Conservation (phyloP, 1,140 invertebrate genomes). For the Reticulitermes speratus region DNA sequence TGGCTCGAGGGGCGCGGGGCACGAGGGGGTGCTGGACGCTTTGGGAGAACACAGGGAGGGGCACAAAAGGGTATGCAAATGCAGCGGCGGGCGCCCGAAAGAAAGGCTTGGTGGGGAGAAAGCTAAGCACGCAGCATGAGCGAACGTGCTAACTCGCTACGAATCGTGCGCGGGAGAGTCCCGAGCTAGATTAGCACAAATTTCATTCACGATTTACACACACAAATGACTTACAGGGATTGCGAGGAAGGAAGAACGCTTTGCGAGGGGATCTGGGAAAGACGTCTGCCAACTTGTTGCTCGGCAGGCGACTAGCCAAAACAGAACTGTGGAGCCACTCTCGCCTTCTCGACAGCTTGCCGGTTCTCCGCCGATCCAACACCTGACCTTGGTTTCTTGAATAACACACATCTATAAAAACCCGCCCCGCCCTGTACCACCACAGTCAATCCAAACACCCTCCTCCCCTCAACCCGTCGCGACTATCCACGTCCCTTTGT, state of each 20-base stretch:
- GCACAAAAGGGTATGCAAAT: constrained; percentile 4
- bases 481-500: not conserved
- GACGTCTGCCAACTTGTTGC: constrained; percentile 31
- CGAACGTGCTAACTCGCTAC: not conserved
- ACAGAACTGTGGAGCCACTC: not conserved
- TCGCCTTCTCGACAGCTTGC: not conserved
- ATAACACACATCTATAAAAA: constrained; percentile 25
- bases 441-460: constrained; percentile 5
- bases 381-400: constrained; percentile 20
- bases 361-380: not conserved
- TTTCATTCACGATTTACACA: constrained; percentile 36
- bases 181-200: constrained; percentile 30
- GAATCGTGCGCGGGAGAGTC: not conserved
- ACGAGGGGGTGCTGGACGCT: not conserved
- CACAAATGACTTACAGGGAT: constrained; percentile 31
- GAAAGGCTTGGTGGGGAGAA: not conserved
- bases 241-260: not conserved
- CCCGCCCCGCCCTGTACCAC: constrained; percentile 21
- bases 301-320: not conserved
- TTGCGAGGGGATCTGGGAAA: not conserved
- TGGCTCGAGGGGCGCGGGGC: not conserved
- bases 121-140: not conserved
- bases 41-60: not conserved
- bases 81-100: not conserved
- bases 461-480: not conserved